phyloP scores from a whole-genome alignment of 2,797 vertebrate species.

The Sylvilagus floridanus region DNA sequence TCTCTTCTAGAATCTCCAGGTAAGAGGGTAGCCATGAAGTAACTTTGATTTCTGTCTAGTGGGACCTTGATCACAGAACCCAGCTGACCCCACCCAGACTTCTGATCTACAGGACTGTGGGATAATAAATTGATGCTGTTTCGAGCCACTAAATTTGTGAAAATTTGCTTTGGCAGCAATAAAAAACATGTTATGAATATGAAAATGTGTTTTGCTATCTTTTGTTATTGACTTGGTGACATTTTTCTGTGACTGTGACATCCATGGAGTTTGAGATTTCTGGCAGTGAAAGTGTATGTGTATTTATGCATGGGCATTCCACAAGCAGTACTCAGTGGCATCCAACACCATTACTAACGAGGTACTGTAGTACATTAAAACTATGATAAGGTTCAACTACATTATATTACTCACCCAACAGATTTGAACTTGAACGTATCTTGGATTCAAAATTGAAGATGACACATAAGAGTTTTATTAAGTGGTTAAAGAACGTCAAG shows the following conservation, averaged over 20 bases:
- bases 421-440: slow-evolving; percentile 44
- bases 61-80: too few relatives aligned
- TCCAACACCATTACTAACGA: slow-evolving; percentile 73
- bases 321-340: slow-evolving; percentile 59
- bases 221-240: slow-evolving; percentile 80
- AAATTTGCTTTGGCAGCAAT: too few relatives aligned
- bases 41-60: too few relatives aligned
- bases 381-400: slow-evolving; percentile 68
- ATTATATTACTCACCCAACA: slow-evolving; percentile 74
- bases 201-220: slow-evolving; percentile 82
- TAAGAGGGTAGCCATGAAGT: too few relatives aligned
- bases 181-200: background rate
- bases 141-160: too few relatives aligned
- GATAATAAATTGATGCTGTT: too few relatives aligned
- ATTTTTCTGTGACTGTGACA: slow-evolving; percentile 78
- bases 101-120: too few relatives aligned
- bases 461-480: slow-evolving; percentile 72
- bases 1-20: too few relatives aligned
- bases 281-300: slow-evolving; percentile 67
- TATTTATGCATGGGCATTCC: slow-evolving; percentile 74
- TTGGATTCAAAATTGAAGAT: slow-evolving; percentile 62
- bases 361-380: slow-evolving; percentile 76
- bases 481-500: slow-evolving; percentile 52
- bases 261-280: slow-evolving; percentile 80
- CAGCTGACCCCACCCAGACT: too few relatives aligned